These are phyloP conservation scores for Gorsachius magnificus DNA, from an alignment of 2,797 vertebrate genomes.

Conservation along the genomic window DNA sequence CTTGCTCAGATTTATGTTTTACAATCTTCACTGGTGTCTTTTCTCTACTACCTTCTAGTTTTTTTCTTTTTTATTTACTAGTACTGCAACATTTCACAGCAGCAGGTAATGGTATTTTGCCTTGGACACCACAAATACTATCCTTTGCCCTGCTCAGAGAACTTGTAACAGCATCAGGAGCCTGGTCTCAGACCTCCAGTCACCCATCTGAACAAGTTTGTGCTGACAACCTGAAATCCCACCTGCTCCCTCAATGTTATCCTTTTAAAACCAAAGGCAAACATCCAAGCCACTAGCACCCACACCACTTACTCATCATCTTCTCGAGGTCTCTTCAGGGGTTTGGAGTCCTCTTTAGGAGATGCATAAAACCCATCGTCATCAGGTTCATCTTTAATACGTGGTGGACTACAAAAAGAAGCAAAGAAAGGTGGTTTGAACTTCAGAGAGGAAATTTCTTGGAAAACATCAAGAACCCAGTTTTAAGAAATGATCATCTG, in stretches of 20 bases:
- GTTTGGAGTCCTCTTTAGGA: constrained; percentile 85
- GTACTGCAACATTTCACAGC: neutral
- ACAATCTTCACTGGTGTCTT: neutral
- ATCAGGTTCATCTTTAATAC: constrained; percentile 89
- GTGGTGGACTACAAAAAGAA: constrained; percentile 77
- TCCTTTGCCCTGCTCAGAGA: neutral
- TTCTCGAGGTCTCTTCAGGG: constrained; percentile 84
- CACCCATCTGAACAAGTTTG: neutral
- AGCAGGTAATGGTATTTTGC: neutral
- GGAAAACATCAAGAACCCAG: neutral
- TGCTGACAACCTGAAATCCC: neutral
- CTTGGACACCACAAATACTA: neutral
- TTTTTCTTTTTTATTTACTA: neutral
- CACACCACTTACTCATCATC: constrained; percentile 86
- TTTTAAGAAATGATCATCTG: neutral
- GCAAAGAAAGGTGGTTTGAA: neutral
- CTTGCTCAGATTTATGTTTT: neutral
- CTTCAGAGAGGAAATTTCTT: neutral
- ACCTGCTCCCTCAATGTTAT: neutral
- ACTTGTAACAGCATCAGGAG: neutral
- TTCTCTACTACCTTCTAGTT: neutral
- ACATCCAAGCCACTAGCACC: neutral
- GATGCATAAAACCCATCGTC: constrained; percentile 84
- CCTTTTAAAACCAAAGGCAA: neutral
- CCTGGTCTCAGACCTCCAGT: neutral